Evolutionary conservation across 2,888 invertebrate species (phyloP), one percentile per base, ranked within the genome.

Genomic region (Salpingus planirostris): DNA sequence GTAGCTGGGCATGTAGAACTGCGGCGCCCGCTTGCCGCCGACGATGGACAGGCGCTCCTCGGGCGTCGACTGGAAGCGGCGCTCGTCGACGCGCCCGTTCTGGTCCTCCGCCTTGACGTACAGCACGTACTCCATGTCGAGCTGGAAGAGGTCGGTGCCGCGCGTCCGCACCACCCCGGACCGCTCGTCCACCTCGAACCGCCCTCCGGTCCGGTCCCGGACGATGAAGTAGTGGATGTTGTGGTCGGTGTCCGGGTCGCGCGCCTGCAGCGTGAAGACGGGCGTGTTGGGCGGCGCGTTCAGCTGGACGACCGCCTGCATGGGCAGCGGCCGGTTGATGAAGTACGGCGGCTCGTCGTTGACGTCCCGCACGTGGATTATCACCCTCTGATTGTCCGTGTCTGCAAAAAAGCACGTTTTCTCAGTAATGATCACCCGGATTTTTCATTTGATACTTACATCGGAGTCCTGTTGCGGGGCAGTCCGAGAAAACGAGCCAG

Each of bases 291-390:
- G 87, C 2, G 91, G 87, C 2, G 95, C 93, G 62, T 95, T 95
- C 31, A 92, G 74, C 57, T 95, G 92, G 1, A 96, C 93, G 38
- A 96, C 93, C 1, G 96, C 90, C 66, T 95, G 90, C 89, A 95
- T 96, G 11, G 97, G 97, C 44, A 90, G 69, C 0, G 97, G 97
- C 2, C 89, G 79, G 68, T 97, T 98, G 69, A 95, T 88, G 71
- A 98, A 96, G 65, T 91, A 89, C 1, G 97, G 93, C 1, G 88
- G 84, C 64, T 97, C 97, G 63, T 97, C 96, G 68, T 96, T 96
- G 31, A 93, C 87, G 65, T 96, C 95, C 59, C 88, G 86, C 46
- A 96, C 86, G 65, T 87, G 88, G 59, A 96, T 90, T 48, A 91
- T 92, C 31, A 95, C 90, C 29, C 93, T 80, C 64, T 93, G 89